These are phyloP conservation scores for Pogoniulus pusillus DNA, from an alignment of 2,797 vertebrate genomes.

Conservation along the genomic window DNA sequence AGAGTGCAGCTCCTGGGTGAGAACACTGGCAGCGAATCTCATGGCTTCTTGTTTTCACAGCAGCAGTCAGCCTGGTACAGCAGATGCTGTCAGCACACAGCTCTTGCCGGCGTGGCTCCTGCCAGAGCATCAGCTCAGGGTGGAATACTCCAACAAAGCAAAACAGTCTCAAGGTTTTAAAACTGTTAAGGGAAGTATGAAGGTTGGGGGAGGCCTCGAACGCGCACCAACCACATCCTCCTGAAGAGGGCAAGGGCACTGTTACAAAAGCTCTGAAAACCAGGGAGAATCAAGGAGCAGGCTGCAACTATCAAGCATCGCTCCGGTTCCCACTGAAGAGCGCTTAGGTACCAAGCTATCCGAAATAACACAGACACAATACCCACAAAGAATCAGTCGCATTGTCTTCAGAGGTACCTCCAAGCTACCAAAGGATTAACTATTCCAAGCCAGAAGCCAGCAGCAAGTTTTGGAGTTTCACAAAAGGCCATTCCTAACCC, in stretches of 20 bases:
- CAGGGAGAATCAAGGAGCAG: not conserved
- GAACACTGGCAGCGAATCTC: fast-evolving
- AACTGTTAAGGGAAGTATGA: not conserved
- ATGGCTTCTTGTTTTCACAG: not conserved
- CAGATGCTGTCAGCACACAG: fast-evolving
- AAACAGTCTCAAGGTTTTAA: not conserved
- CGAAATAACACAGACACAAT: not conserved
- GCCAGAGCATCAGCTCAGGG: not conserved
- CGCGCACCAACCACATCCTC: not conserved
- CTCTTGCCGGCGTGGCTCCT: not conserved
- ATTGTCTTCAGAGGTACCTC: not conserved
- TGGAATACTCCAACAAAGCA: not conserved
- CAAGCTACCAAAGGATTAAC: not conserved
- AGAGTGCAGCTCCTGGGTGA: fast-evolving
- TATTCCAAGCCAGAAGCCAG: not conserved
- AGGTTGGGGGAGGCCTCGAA: not conserved
- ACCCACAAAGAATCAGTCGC: not conserved
- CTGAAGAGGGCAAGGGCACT: not conserved
- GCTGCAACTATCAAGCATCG: not conserved
- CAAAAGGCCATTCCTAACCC: not conserved
- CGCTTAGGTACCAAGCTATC: not conserved
- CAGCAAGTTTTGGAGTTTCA: not conserved
- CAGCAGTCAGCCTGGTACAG: fast-evolving
- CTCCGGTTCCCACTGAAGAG: not conserved
- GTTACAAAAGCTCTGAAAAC: not conserved